Conservation (phyloP, 2,113 vertebrate species). For the Myotis lucifugus region DNA sequence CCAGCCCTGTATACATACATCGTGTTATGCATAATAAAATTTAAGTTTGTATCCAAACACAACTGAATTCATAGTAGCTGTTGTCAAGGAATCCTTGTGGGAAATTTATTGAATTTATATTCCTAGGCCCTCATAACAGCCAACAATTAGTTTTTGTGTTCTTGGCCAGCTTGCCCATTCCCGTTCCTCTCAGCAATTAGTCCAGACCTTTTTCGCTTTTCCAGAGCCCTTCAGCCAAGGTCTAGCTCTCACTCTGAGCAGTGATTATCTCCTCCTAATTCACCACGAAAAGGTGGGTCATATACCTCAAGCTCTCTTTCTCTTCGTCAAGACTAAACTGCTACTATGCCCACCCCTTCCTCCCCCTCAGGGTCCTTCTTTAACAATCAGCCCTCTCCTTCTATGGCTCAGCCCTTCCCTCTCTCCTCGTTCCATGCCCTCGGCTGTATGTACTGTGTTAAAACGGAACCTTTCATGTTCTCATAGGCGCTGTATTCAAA, state of each 20-base stretch:
- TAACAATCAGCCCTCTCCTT: neutral
- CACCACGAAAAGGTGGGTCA: neutral
- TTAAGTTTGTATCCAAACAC: neutral
- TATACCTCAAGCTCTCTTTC: neutral
- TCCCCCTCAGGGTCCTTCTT: too few species aligned
- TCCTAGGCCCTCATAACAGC: neutral
- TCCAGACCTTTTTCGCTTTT: neutral
- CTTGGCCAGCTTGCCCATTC: neutral
- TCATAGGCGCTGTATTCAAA: neutral
- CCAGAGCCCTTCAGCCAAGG: neutral
- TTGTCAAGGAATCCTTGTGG: neutral
- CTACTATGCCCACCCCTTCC: fast-evolving
- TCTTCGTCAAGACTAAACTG: neutral
- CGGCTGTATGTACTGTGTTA: fast-evolving
- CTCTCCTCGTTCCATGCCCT: neutral
- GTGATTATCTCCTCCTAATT: neutral
- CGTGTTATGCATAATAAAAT: neutral
- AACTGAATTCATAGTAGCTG: neutral
- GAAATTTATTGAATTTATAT: neutral
- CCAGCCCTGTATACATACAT: neutral
- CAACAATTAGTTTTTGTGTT: neutral
- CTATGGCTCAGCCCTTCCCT: too few species aligned
- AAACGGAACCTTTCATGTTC: neutral
- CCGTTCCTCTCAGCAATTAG: neutral
- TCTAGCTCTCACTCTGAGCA: neutral